Conservation (phyloP, 2,888 invertebrate genomes). For the Sussaba pulchella region DNA sequence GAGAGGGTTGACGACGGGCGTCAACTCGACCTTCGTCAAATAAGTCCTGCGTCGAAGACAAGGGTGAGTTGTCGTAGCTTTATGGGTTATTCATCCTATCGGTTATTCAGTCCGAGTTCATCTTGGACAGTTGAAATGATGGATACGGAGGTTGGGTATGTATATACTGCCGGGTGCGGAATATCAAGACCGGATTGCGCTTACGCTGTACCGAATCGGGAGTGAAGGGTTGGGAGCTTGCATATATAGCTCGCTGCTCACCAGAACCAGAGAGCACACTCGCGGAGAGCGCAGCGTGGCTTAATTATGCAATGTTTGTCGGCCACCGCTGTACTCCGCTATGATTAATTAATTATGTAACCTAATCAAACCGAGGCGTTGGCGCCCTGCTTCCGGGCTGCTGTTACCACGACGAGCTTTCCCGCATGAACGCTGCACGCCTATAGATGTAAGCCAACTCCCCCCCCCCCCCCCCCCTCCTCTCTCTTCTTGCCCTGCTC, state of each 20-base stretch:
- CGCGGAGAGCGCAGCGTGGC: conserved; percentile 50
- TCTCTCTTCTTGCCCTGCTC: too few relatives aligned
- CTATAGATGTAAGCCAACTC: conserved; percentile 22
- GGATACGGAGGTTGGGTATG: neutral
- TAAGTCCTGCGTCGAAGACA: conserved; percentile 9
- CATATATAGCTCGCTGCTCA: conserved; percentile 16
- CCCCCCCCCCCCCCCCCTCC: too few relatives aligned
- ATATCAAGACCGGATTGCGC: conserved; percentile 16
- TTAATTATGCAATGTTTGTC: conserved; percentile 76
- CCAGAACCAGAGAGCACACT: conserved; percentile 56
- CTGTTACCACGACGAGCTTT: neutral
- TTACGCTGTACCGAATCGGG: conserved; percentile 6
- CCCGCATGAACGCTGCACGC: neutral
- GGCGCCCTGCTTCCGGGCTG: conserved; percentile 54
- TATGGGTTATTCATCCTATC: neutral
- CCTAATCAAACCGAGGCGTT: conserved; percentile 71
- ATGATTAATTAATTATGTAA: conserved; percentile 74
- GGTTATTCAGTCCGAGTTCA: conserved; percentile 13
- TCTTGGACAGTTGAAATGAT: conserved; percentile 1
- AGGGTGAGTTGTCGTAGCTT: conserved; percentile 2
- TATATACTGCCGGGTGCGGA: neutral
- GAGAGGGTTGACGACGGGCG: conserved; percentile 6
- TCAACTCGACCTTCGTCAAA: conserved; percentile 21
- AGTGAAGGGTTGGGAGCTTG: conserved; percentile 7
- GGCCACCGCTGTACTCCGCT: conserved; percentile 71